Conservation (phyloP, 2,888 invertebrate genomes). For the Pyrrhosoma nymphula region DNA sequence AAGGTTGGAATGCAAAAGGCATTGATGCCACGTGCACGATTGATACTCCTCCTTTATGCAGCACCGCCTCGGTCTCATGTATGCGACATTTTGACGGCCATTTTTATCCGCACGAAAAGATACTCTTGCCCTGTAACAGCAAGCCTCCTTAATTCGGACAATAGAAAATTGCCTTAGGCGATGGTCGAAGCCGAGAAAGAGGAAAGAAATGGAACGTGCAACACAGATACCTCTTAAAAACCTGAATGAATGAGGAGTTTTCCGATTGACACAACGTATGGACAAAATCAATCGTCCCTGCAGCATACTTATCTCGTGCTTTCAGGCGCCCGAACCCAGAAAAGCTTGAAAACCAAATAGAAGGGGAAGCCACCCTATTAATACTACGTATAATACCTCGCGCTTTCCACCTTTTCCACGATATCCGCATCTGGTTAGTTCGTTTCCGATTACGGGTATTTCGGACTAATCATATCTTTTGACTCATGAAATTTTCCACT, state of each 20-base stretch:
- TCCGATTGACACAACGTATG: not conserved
- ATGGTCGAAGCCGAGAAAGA: not conserved
- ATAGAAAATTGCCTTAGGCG: not conserved
- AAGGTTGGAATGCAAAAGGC: slow-evolving; percentile 57
- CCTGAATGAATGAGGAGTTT: not conserved
- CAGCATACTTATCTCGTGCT: too few relatives aligned
- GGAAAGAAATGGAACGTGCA: too few relatives aligned
- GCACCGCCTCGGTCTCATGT: not conserved
- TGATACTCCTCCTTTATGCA: slow-evolving; percentile 38
- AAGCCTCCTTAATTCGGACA: slow-evolving; percentile 41
- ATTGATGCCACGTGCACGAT: slow-evolving; percentile 65
- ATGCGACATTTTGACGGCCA: slow-evolving; percentile 39
- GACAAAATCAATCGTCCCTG: too few relatives aligned
- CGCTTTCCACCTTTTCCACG: too few relatives aligned
- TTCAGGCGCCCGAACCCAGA: too few relatives aligned
- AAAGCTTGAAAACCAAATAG: too few relatives aligned
- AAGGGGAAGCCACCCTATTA: too few relatives aligned
- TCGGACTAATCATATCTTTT: not conserved
- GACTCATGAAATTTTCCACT: slow-evolving; percentile 3
- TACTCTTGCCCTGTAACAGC: not conserved
- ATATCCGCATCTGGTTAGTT: not conserved
- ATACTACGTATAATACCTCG: too few relatives aligned
- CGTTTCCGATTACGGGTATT: not conserved
- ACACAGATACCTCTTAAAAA: not conserved
- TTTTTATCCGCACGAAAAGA: slow-evolving; percentile 23